phyloP scores from a whole-genome alignment of 35 echinoderm and acorn worm species.

The Holothuria glaberrima region DNA sequence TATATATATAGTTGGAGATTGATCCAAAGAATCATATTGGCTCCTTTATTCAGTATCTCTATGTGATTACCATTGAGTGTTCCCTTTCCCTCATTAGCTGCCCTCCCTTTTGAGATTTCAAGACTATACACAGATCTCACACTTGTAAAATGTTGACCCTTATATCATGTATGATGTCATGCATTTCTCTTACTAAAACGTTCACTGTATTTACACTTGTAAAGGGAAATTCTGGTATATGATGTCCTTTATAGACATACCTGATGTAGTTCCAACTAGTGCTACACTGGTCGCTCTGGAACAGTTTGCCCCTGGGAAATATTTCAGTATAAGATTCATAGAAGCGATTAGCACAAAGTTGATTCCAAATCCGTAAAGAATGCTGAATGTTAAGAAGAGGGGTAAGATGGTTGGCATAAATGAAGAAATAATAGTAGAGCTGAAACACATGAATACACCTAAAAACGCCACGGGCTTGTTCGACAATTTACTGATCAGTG shows the following conservation, averaged over 20 bases:
- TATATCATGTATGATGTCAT: no score
- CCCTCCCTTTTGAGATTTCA: no score
- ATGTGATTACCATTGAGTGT: no score
- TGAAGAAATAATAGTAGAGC: constrained; percentile 67
- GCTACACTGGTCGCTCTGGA: constrained; percentile 86
- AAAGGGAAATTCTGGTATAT: background rate
- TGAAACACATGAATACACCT: constrained; percentile 77
- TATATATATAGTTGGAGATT: no score
- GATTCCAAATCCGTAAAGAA: constrained; percentile 80
- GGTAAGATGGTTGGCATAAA: constrained; percentile 66
- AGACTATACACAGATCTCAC: no score
- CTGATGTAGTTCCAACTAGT: constrained; percentile 74
- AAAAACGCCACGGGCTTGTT: constrained; percentile 60
- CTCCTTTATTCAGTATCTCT: no score
- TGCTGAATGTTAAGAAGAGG: constrained; percentile 82
- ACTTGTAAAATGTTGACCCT: no score
- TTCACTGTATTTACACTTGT: no score
- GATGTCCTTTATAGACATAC: constrained; percentile 25
- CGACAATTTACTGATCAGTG: constrained; percentile 67
- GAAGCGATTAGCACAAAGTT: constrained; percentile 87
- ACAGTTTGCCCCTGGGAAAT: constrained; percentile 80
- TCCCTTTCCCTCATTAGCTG: no score
- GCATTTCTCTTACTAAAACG: no score
- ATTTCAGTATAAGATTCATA: constrained; percentile 84
- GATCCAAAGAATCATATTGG: no score